These are phyloP conservation scores for Sturnira hondurensis DNA, from an alignment of 2,113 vertebrate genomes.

Conservation along the genomic window DNA sequence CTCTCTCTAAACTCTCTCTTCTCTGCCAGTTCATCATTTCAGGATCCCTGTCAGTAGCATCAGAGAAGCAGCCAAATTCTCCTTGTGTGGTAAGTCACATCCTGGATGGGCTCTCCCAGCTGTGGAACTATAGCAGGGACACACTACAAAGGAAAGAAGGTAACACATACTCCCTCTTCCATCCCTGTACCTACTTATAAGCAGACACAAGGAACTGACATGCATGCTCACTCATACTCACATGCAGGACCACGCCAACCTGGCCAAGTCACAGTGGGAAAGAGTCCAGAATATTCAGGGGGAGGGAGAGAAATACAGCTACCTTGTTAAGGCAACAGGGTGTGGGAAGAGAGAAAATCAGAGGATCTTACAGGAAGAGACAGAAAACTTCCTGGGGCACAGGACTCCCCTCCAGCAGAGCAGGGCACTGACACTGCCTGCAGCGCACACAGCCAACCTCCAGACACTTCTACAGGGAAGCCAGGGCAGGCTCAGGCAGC, in stretches of 20 bases:
- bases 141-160: neutral
- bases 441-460: neutral
- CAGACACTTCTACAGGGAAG: neutral
- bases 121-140: neutral
- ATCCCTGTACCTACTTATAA: neutral
- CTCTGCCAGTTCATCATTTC: conserved; percentile 46
- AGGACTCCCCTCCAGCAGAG: neutral
- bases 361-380: neutral
- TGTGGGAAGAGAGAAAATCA: neutral
- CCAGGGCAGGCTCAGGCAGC: neutral
- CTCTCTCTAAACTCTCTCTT: neutral
- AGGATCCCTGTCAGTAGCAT: neutral
- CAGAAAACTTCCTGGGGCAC: neutral
- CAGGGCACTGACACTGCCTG: too few relatives aligned
- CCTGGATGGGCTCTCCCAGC: neutral
- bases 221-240: neutral
- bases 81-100: conserved; percentile 39
- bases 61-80: neutral
- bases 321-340: neutral
- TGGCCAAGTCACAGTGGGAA: neutral
- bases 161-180: neutral
- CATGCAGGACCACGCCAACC: neutral
- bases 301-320: too few relatives aligned
- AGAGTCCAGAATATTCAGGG: neutral
- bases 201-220: neutral